Evolutionary conservation across 2,888 invertebrate genomes (phyloP), one percentile per base, ranked within the genome.

Genomic region (Hirtodrosophila histrioides): DNA sequence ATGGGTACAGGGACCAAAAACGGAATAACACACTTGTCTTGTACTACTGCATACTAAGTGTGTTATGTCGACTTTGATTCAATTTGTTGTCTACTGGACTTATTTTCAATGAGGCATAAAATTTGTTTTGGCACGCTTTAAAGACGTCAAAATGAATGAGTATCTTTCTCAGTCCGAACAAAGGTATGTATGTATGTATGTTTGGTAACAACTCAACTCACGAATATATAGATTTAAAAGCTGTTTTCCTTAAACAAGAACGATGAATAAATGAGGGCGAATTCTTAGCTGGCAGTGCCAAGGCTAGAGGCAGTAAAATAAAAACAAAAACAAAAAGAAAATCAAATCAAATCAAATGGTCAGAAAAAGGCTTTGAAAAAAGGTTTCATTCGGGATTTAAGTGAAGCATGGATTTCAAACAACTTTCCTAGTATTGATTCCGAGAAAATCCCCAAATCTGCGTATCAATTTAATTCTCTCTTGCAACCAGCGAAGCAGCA

Each of bases 121-220:
- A 86, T 82, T 64, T 63, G 63, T 64, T 77, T 68, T 81, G 82
- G 75, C 79, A 82, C 77, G 73, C 78, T 78, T 79, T 72, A 67
- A 75, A 78, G 73, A 65, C 70, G 83, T 76, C 82, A 83, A 74
- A 70, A 75, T 66, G 58, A 69, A 85, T 87, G 11, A n/a, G 44
- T 4, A 11, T 8, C 8, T 23, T 43, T 27, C 10, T 40, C n/a
- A 33, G 33, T 12, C 33, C n/a, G 35, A 23, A 40, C 1, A 40
- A 12, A 27, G 6, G 27, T 27, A 17, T 9, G 24, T 29, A 27
- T 3, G 3, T 27, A 10, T 35, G 35, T 12, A 31, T 23, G 24
- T 23, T 51, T 39, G 31, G 23, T 11, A 45, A 41, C 39, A 40
- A n/a, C 27, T 40, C 36, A 43, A 24, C 45, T 8, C 17, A 17